Percentiles rank a stretch among this genome's conserved stretches.
Conservation (phyloP, 2,113 vertebrate genomes). For the Pollimyrus isidori region DNA sequence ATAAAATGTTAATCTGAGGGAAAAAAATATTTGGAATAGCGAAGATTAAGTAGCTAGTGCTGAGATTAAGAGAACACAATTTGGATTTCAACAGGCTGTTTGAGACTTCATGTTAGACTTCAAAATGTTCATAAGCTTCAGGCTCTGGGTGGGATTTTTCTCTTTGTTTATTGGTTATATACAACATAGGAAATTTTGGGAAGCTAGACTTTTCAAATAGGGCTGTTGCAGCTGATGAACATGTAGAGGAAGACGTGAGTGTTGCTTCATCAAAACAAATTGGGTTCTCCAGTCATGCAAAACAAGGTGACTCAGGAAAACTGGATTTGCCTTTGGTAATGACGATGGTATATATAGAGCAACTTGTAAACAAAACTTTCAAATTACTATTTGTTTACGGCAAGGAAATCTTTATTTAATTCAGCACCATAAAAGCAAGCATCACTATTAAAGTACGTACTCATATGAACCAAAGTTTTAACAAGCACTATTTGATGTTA, state of each 20-base stretch:
- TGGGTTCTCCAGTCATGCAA: background rate
- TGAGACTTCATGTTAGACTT: constrained; percentile 15
- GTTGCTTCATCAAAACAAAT: background rate
- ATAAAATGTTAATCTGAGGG: background rate
- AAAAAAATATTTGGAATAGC: constrained; percentile 40
- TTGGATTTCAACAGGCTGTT: constrained; percentile 34
- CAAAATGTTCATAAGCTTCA: background rate
- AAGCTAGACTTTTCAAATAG: background rate
- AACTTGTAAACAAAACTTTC: background rate
- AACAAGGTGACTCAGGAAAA: background rate
- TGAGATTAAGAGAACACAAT: constrained; percentile 52
- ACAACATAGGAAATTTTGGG: background rate
- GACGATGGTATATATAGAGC: background rate
- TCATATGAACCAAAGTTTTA: background rate
- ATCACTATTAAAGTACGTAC: background rate
- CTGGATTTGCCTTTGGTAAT: background rate
- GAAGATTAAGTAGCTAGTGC: constrained; percentile 22
- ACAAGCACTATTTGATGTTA: background rate
- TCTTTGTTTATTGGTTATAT: background rate
- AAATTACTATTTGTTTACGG: background rate
- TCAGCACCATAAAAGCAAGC: background rate
- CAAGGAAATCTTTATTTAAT: background rate
- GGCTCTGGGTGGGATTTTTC: background rate
- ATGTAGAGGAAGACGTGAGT: background rate
- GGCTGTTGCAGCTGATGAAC: background rate